Base-by-base conservation (phyloP, 2,113 vertebrate species). In the Phyllostomus discolor region DNA sequence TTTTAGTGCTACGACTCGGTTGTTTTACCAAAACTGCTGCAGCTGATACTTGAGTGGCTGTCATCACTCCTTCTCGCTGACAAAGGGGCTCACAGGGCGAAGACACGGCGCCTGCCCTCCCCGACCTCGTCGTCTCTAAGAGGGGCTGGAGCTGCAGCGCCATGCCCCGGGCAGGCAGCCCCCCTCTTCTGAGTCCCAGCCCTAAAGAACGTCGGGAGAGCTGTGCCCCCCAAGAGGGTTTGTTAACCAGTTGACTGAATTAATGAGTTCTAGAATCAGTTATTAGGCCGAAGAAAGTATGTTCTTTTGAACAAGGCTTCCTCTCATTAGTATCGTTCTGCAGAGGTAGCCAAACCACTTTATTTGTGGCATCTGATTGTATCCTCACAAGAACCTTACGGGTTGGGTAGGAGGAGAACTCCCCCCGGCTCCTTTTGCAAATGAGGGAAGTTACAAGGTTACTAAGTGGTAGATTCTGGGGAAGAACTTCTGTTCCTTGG, bases 161-260 rank as follows among this genome's bases (percentile, higher is more conserved):
- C 2, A 22, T 0, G 5, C 1, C 1, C 7, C 5, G 0, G 10
- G n/a, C 19, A 4, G 19, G n/a, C 19, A 4, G 19, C 43, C 10
- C 2, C 14, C 0, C 10, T 50, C 4, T 19, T 59, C 15, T 10
- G 14, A 72, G 11, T 50, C 16, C 33, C 20, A 2, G 59, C 78
- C 75, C 48, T 5, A 5, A n/a, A 16, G 9, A 78, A 3, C n/a
- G 22, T 41, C 14, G 10, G 28, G 22, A 54, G 33, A 1, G 11
- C 31, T 14, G 7, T 17, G 38, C 62, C 2, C 22, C 11, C 4
- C 33, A 10, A 54, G 69, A 54, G 41, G 31, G 31, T 28, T 54
- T 12, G 3, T 22, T 19, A 16, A 64, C 48, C 54, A 6, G 24
- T 4, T 66, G 6, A 17, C 2, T 6, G 59, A 75, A 43, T 35